phyloP scores from a whole-genome alignment of 2,888 invertebrate species.

The Eremobia ochroleuca region DNA sequence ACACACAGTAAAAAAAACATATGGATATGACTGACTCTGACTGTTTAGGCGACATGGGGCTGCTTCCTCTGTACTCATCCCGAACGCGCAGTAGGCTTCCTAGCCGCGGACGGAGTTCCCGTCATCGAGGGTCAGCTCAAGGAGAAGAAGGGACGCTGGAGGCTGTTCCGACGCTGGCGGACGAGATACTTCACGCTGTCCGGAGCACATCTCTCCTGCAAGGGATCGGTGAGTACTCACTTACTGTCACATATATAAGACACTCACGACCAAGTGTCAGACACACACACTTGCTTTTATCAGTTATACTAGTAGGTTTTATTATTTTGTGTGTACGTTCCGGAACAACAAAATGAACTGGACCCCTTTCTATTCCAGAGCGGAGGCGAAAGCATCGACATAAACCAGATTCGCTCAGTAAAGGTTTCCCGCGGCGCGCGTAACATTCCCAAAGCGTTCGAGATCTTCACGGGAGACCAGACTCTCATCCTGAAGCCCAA shows the following conservation, averaged over 20 bases:
- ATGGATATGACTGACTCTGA: too few relatives aligned
- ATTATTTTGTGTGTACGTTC: background rate
- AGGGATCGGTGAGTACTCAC: conserved; percentile 93
- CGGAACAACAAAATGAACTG: background rate
- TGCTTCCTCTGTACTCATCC: conserved; percentile 98
- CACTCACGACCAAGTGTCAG: background rate
- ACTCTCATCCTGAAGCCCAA: conserved; percentile 98
- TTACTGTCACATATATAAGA: background rate
- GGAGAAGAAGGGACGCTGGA: conserved; percentile 93
- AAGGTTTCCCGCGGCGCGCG: conserved; percentile 97
- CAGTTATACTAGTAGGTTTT: background rate
- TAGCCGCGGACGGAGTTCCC: conserved; percentile 95
- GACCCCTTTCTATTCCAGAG: conserved; percentile 89
- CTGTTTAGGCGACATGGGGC: conserved; percentile 94
- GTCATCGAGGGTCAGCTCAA: conserved; percentile 93
- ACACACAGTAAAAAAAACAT: too few relatives aligned
- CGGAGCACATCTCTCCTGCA: conserved; percentile 97
- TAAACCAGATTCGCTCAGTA: conserved; percentile 98
- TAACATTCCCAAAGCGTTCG: conserved; percentile 98
- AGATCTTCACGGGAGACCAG: conserved; percentile 98
- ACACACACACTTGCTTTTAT: background rate
- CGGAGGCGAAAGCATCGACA: conserved; percentile 96
- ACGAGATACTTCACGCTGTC: conserved; percentile 98
- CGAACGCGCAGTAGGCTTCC: conserved; percentile 96
- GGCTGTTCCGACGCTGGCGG: conserved; percentile 97